Evolutionary conservation across 2,888 invertebrate species (phyloP), one percentile per base, ranked within the genome.

Genomic region (Rhagium mordax): DNA sequence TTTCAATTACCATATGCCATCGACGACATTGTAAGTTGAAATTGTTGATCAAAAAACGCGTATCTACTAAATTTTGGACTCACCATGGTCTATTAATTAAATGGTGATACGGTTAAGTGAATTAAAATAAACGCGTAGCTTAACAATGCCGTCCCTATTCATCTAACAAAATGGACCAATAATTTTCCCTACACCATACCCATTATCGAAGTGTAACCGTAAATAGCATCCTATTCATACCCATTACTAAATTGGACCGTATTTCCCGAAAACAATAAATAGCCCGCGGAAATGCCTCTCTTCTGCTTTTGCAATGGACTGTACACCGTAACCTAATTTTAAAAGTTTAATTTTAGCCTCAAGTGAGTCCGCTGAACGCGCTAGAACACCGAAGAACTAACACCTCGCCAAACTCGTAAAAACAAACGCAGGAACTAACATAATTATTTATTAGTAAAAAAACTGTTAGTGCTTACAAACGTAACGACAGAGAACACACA

Each of bases 401-500:
- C 27, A 74, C 74, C 70, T 41, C 72, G 74, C 70, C 74, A 72
- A 66, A 47, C 41, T 49, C 61, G n/a, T 47, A 47, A 60, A 59
- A 71, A 71, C 60, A 51, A 71, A 51, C 51, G 53, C 71, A 67
- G 33, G 55, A 7, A 16, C 21, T 6, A 20, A 24, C 18, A 20
- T 59, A 29, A 49, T 51, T 20, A 24, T 48, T 49, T 69, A 53
- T 60, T 60, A 60, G 61, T 51, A n/a, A 57, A 21, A 68, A 48
- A 47, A 57, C 59, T 53, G 57, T 59, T 49, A 59, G 48, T 59
- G n/a, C 16, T 27, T 8, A 65, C 85, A 85, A 88, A 88, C 86
- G 88, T 85, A 84, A 89, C 86, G 85, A 87, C 88, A 82, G 86
- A 87, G 29, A 53, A 61, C 69, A 75, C 69, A 75, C 71, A 72